A percentile compares a stretch with the other conserved stretches of the same genome.
These are phyloP conservation scores for Equus przewalskii DNA, from an alignment of 2,113 vertebrate species.

Conservation along the genomic window DNA sequence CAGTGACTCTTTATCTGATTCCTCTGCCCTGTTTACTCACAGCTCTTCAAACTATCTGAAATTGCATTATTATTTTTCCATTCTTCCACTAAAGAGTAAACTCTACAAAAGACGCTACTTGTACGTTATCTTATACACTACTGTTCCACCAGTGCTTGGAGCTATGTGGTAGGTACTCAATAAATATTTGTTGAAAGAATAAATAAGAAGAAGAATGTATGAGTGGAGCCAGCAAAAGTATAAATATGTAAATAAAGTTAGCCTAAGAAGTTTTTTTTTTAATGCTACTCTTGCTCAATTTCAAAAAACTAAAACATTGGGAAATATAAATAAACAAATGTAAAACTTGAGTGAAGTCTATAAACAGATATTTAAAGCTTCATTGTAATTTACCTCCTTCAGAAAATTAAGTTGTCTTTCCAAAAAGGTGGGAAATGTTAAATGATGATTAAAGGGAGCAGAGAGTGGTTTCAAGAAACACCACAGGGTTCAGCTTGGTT, in stretches of 20 bases:
- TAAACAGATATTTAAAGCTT: not conserved
- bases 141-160: not conserved
- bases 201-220: not conserved
- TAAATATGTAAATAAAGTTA: not conserved
- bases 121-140: not conserved
- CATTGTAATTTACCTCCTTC: not conserved
- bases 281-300: not conserved
- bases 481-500: not conserved
- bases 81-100: not conserved
- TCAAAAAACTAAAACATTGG: not conserved
- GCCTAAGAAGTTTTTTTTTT: not conserved
- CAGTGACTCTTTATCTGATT: not conserved
- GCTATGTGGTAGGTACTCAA: not conserved
- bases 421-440: not conserved
- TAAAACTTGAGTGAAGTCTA: not conserved
- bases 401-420: not conserved
- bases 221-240: not conserved
- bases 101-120: not conserved
- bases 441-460: not conserved
- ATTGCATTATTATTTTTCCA: not conserved
- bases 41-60: not conserved
- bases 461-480: conserved; percentile 23
- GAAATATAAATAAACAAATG: not conserved
- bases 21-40: not conserved
- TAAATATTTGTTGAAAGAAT: not conserved